Percentiles rank a stretch among this genome's conserved stretches.
phyloP scores from a whole-genome alignment of 2,113 vertebrate species.

The Erythrocercus mccallii region DNA sequence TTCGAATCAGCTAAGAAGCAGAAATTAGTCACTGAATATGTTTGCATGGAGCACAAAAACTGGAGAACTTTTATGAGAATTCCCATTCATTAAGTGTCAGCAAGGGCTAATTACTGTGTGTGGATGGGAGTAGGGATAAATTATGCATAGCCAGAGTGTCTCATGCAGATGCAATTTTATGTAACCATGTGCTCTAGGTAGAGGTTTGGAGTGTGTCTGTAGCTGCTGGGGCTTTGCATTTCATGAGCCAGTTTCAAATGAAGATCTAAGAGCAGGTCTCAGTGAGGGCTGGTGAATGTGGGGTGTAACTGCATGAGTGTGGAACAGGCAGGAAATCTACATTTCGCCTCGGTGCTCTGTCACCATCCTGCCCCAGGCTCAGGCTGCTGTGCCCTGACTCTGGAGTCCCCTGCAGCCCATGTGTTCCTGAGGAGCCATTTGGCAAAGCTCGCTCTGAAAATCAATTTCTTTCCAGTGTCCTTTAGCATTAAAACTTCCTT shows the following conservation, averaged over 20 bases:
- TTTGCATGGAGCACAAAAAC: not conserved
- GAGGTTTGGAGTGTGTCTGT: not conserved
- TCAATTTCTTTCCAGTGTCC: not conserved
- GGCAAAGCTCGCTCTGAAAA: not conserved
- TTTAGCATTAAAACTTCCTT: not conserved
- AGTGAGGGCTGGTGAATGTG: not conserved
- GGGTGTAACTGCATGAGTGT: rapidly evolving
- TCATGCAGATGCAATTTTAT: not conserved
- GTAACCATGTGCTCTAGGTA: not conserved
- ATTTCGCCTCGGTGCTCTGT: not conserved
- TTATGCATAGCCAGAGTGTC: not conserved
- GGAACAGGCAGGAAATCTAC: not conserved
- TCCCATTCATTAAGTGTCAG: not conserved
- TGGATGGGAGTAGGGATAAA: not conserved
- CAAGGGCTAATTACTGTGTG: not conserved
- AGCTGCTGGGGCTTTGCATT: not conserved
- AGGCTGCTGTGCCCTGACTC: not conserved
- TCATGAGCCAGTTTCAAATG: not conserved
- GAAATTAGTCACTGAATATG: not conserved
- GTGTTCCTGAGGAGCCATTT: not conserved
- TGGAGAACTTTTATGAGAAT: not conserved
- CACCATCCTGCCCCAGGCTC: not conserved
- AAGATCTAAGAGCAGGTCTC: not conserved
- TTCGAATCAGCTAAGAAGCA: not conserved
- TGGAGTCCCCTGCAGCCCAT: rapidly evolving